Evolutionary conservation across 2,888 invertebrate species (phyloP), one percentile per base, ranked within the genome.

Genomic region (Pandemis heparana): DNA sequence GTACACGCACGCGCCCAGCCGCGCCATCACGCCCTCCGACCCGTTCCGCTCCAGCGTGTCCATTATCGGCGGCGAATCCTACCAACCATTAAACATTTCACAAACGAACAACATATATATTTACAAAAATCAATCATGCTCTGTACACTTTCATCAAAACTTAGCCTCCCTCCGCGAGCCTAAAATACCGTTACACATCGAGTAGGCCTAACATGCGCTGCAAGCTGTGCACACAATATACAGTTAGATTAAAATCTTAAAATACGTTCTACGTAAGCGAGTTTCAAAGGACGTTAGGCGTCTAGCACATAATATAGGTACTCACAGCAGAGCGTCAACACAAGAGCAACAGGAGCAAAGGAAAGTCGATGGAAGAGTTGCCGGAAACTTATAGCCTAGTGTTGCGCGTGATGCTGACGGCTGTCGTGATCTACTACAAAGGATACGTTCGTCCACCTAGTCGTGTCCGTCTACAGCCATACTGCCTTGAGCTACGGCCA

Each of bases 61-160:
- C 80, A 94, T 77, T 78, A 94, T 94, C 70, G 94, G 94, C 71
- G 94, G 94, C 18, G 94, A 94, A 82, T 94, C 94, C 94, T 94
- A 83, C 64, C 79, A 79, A 79, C 74, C 59, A 63, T 12, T 59
- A 70, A 62, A 65, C 38, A 64, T 68, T 73, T 56, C 9, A 56
- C 12, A 56, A 9, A 76, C 69, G 70, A 64, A 70, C 71, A 70
- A 66, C 71, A 75, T 68, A 75, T 70, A 78, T 72, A 79, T 76
- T 78, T 53, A 63, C 71, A 70, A 75, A 59, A 70, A 41, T 71
- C 41, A 39, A 18, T 59, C 53, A 32, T 46, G 46, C 59, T 63
- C 46, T 66, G 38, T 38, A 74, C 66, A 66, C 43, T 43, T 59
- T 23, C 32, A 43, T 23, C 14, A 18, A 14, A 16, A 51, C 41